Conservation (phyloP, 2,113 vertebrate genomes). For the Pycnonotus jocosus region DNA sequence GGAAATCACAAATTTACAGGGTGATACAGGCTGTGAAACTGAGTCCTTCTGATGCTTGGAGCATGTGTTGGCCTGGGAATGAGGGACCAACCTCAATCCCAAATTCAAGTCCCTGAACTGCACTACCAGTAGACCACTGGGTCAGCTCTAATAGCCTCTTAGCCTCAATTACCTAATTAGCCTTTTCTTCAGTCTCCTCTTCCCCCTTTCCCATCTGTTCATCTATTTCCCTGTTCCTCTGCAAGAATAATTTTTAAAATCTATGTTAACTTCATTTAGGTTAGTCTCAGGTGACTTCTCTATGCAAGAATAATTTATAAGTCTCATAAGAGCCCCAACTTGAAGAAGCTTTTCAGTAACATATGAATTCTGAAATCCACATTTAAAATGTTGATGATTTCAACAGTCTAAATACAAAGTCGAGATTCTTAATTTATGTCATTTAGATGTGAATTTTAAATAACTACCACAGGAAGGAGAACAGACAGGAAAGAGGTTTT, state of each 20-base stretch:
- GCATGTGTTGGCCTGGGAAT: neutral
- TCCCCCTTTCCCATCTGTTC: constrained; percentile 65
- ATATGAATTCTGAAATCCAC: constrained; percentile 34
- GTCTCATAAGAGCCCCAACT: constrained; percentile 38
- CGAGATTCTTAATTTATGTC: neutral
- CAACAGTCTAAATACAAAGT: neutral
- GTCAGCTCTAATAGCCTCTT: constrained; percentile 65
- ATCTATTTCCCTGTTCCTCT: constrained; percentile 61
- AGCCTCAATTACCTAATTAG: constrained; percentile 68
- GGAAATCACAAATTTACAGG: neutral
- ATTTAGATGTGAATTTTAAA: neutral
- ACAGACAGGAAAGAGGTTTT: neutral
- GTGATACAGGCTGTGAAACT: neutral
- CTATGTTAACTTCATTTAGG: constrained; percentile 69
- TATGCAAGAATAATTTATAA: constrained; percentile 61
- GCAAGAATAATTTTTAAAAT: constrained; percentile 64
- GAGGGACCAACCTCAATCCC: constrained; percentile 14
- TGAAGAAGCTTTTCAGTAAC: constrained; percentile 29
- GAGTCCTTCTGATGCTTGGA: neutral
- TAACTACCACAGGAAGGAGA: neutral
- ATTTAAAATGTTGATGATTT: constrained; percentile 19
- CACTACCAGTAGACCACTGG: constrained; percentile 39
- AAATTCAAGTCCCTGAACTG: constrained; percentile 29
- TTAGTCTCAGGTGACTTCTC: constrained; percentile 57
- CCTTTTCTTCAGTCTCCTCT: constrained; percentile 45